These are phyloP conservation scores for Strix aluco DNA, from an alignment of 2,113 vertebrate species.

Conservation along the genomic window DNA sequence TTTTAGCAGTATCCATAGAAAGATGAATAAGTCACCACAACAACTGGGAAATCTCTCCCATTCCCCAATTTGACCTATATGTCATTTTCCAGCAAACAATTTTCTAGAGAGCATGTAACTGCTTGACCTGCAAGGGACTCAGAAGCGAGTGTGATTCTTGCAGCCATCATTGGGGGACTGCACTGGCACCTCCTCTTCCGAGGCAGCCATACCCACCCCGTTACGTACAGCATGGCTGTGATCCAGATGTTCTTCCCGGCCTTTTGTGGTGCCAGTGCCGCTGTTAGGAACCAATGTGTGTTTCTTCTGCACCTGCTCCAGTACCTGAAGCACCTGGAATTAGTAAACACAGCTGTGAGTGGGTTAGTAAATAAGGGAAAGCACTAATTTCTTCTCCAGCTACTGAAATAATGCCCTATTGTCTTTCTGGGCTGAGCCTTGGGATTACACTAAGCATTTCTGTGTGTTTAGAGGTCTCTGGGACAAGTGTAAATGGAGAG, in stretches of 20 bases:
- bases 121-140: not conserved
- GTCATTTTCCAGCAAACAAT: not conserved
- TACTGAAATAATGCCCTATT: not conserved
- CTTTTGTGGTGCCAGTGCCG: not conserved
- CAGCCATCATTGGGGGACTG: not conserved
- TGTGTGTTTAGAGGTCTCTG: not conserved
- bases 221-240: not conserved
- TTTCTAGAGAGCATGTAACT: not conserved
- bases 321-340: conserved; percentile 84
- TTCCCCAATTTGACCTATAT: accelerated
- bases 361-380: not conserved
- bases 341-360: not conserved
- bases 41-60: not conserved
- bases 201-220: not conserved
- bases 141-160: not conserved
- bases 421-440: not conserved
- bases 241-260: not conserved
- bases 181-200: accelerated
- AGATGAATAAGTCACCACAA: not conserved
- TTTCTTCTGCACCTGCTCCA: conserved; percentile 81
- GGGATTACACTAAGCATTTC: not conserved
- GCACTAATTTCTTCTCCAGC: not conserved
- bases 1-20: not conserved
- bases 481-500: not conserved
- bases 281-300: not conserved